Percentiles rank a stretch among this genome's conserved stretches.
Conservation (phyloP, 2,888 invertebrate species). For the Cabera pusaria region DNA sequence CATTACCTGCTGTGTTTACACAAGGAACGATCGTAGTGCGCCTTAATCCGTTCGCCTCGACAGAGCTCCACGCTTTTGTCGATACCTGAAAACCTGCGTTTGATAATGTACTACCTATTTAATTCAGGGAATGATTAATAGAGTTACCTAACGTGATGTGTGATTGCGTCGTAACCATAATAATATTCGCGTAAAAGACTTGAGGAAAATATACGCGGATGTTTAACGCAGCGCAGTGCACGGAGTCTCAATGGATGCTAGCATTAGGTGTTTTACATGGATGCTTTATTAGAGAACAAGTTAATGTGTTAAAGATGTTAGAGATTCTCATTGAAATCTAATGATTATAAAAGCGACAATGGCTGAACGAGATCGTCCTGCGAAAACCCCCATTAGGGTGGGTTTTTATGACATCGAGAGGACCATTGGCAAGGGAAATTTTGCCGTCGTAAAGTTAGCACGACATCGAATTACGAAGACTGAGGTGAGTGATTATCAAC, state of each 20-base stretch:
- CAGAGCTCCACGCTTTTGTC: conserved; percentile 32
- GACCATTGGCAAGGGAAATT: conserved; percentile 99
- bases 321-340: conserved; percentile 49
- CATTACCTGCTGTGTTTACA: conserved; percentile 48
- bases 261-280: conserved; percentile 48
- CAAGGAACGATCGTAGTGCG: conserved; percentile 42
- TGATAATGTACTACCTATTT: conserved; percentile 60
- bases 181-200: conserved; percentile 30
- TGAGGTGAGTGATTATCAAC: conserved; percentile 93
- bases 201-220: conserved; percentile 16
- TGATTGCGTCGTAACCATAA: conserved; percentile 33
- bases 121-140: conserved; percentile 44
- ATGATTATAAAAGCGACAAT: conserved; percentile 69
- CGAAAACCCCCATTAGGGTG: conserved; percentile 91
- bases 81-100: conserved; percentile 47
- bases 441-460: conserved; percentile 99
- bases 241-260: conserved; percentile 45
- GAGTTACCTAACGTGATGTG: conserved; percentile 33
- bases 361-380: conserved; percentile 83
- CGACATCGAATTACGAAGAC: conserved; percentile 99
- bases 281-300: conserved; percentile 44
- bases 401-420: conserved; percentile 99
- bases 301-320: conserved; percentile 46
- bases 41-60: conserved; percentile 16
- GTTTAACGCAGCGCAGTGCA: conserved; percentile 19